Evolutionary conservation across 1,140 invertebrate genomes (phyloP).

Genomic region (Hycleus cichorii): DNA sequence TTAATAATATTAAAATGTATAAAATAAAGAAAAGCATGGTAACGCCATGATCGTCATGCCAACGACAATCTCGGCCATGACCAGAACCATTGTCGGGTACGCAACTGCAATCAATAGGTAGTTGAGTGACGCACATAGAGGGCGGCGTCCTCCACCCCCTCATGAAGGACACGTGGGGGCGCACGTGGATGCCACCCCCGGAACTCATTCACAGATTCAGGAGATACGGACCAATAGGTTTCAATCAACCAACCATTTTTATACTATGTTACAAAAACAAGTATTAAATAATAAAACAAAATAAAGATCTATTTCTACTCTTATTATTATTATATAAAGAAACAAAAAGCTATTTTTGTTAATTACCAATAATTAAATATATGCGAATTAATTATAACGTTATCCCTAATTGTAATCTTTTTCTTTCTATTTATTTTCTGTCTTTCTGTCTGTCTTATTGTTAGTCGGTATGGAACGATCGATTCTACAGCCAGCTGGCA

Average conservation of each 20-base stretch:
- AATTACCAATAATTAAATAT: too few relatives aligned
- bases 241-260: conserved; percentile 3
- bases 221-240: conserved; percentile 9
- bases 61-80: conserved; percentile 25
- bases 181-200: conserved; percentile 22
- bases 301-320: background rate
- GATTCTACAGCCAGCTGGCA: too few relatives aligned
- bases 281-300: background rate
- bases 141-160: conserved; percentile 21
- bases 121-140: conserved; percentile 25
- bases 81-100: conserved; percentile 22
- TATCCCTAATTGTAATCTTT: too few relatives aligned
- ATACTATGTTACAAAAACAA: background rate
- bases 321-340: background rate
- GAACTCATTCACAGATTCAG: conserved; percentile 22
- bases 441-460: too few relatives aligned
- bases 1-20: conserved; percentile 4
- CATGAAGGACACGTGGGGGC: conserved; percentile 27
- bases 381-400: too few relatives aligned
- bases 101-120: conserved; percentile 31
- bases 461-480: too few relatives aligned
- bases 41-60: conserved; percentile 24
- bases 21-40: conserved; percentile 16
- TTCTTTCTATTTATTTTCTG: too few relatives aligned
- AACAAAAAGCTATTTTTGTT: too few relatives aligned